Base-by-base conservation (phyloP, 2,888 invertebrate genomes). In the Synanthedon andrenaeformis region DNA sequence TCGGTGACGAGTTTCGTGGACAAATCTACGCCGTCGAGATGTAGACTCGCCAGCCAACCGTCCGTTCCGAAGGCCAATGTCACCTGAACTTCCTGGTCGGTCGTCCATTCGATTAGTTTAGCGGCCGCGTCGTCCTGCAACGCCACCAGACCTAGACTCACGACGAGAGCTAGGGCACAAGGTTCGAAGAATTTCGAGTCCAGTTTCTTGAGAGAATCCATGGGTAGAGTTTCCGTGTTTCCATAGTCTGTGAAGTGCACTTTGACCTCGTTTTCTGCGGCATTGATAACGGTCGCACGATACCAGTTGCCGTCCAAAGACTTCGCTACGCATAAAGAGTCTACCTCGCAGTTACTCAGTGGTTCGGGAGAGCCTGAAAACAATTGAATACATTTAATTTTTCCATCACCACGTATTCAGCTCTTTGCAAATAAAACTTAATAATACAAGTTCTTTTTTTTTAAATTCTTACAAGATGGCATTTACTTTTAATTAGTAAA, bases 191-290 rank as follows among this genome's bases (percentile, higher is more conserved):
- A 90, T 54, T 76, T 69, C 1, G 82, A 62, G 54, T 90, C 86
- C 6, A 91, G 74, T 55, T 74, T 71, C 64, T 88, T 90, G 0
- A 91, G 53, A 2, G 79, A 72, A 3, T 71, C 79, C 54, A 63
- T 73, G 0, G 82, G 55, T 0, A 94, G 66, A 4, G 78, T 74
- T 73, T 94, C 93, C 0, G 79, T 73, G 68, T 93, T 92, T 45
- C 94, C 94, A 58, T 93, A 94, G 71, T 94, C 94, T 0, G 92
- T 70, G 67, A 89, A 93, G 54, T 88, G 87, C 0, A 92, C 88
- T 23, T 74, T 82, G 17, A 82, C 86, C 14, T 76, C 79, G 0
- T 74, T 72, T 13, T 89, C 88, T 12, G 82, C 79, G 4, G 74
- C 64, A 51, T 74, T 75, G 11, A 84, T 42, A 17, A 93, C 86